Evolutionary conservation across 2,888 invertebrate species (phyloP).

Genomic region (Congeria kusceri): DNA sequence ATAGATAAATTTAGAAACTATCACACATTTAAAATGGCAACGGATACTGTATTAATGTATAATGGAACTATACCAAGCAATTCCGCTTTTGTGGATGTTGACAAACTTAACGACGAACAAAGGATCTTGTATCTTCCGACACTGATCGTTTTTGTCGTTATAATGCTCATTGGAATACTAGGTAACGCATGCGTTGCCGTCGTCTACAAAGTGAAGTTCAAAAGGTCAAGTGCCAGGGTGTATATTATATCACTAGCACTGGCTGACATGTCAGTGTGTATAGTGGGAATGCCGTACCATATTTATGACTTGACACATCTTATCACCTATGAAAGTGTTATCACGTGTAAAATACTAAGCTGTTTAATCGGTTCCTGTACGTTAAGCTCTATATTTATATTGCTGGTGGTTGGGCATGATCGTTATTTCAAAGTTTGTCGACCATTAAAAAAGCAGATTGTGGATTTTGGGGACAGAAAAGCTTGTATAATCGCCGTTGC

Average conservation of each 20-base stretch:
- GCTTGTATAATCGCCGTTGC: constrained; percentile 47
- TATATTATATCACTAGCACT: constrained; percentile 52
- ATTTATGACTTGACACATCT: constrained; percentile 36
- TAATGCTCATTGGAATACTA: constrained; percentile 41
- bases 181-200: constrained; percentile 39
- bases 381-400: constrained; percentile 45
- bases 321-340: constrained; percentile 25
- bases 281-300: constrained; percentile 58
- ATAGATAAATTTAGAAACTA: too few species aligned
- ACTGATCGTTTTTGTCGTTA: constrained; percentile 21
- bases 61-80: too few species aligned
- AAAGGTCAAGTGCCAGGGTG: constrained; percentile 35
- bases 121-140: constrained; percentile 23
- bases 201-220: constrained; percentile 48
- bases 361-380: constrained; percentile 41
- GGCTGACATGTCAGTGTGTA: constrained; percentile 47
- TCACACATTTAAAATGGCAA: too few species aligned
- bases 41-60: too few species aligned
- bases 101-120: constrained; percentile 18
- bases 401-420: constrained; percentile 54
- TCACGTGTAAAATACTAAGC: constrained; percentile 40
- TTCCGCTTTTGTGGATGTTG: background rate
- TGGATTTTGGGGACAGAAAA: constrained; percentile 53
- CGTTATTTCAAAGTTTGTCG: constrained; percentile 70
- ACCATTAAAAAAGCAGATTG: constrained; percentile 69